Conservation (phyloP, 2,888 invertebrate genomes). For the Ornithoptera priamus region DNA sequence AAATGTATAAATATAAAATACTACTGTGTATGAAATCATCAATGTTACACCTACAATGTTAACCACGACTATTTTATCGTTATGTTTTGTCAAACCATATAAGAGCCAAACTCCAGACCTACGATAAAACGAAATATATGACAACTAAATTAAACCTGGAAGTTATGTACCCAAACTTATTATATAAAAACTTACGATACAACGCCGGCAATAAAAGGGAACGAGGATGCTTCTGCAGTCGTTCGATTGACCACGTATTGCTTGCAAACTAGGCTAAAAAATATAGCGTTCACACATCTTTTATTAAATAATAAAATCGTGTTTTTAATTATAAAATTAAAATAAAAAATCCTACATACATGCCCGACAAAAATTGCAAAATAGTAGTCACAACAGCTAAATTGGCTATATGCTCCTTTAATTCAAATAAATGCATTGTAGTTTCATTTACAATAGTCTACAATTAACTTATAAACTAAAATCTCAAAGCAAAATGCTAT, state of each 20-base stretch:
- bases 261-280: slow-evolving; percentile 86
- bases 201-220: slow-evolving; percentile 89
- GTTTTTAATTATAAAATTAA: background rate
- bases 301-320: background rate
- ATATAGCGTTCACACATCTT: background rate
- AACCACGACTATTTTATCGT: slow-evolving; percentile 85
- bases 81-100: slow-evolving; percentile 87
- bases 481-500: slow-evolving; percentile 10
- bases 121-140: slow-evolving; percentile 46
- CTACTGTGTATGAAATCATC: slow-evolving; percentile 84
- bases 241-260: slow-evolving; percentile 87
- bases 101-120: slow-evolving; percentile 89
- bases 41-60: slow-evolving; percentile 87
- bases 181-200: slow-evolving; percentile 81
- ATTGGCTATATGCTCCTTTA: slow-evolving; percentile 52
- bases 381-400: slow-evolving; percentile 88
- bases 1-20: slow-evolving; percentile 86
- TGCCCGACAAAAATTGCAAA: slow-evolving; percentile 91
- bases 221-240: slow-evolving; percentile 87
- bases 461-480: slow-evolving; percentile 13
- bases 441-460: slow-evolving; percentile 8
- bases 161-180: slow-evolving; percentile 6
- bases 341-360: slow-evolving; percentile 80
- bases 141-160: slow-evolving; percentile 3
- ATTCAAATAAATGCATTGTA: slow-evolving; percentile 25